These are phyloP conservation scores for Hydractinia echinata DNA, from an alignment of 30 jellyfish, hydroid and myxozoan species.

Conservation along the genomic window DNA sequence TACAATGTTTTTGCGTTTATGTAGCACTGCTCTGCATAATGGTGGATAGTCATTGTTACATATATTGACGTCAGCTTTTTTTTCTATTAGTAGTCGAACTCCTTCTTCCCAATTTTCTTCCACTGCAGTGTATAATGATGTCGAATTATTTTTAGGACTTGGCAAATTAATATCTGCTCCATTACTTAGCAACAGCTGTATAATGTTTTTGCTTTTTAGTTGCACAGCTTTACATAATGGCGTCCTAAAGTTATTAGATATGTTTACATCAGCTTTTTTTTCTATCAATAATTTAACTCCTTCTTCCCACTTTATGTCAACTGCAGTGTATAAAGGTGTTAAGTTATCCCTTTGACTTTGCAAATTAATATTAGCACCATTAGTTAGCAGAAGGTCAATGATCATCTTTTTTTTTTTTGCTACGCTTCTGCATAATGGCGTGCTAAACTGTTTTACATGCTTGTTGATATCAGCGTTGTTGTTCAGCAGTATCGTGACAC, in stretches of 20 bases:
- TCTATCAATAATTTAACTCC: slow-evolving; percentile 45
- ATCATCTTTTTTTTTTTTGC: background rate
- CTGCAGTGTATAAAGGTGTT: slow-evolving; percentile 94
- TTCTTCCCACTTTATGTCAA: slow-evolving; percentile 58
- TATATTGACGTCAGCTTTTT: slow-evolving; percentile 19
- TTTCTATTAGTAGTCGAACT: background rate
- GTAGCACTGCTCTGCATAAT: background rate
- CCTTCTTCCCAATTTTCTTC: background rate
- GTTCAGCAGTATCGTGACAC: background rate
- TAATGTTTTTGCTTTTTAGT: background rate
- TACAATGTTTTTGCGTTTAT: background rate
- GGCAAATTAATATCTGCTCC: background rate
- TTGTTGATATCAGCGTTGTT: slow-evolving; percentile 8
- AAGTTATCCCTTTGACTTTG: slow-evolving; percentile 49
- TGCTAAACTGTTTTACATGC: background rate
- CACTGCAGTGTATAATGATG: background rate
- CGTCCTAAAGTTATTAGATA: background rate
- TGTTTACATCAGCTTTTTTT: slow-evolving; percentile 5
- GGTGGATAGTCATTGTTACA: background rate
- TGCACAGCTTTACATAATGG: background rate
- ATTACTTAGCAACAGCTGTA: background rate
- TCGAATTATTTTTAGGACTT: background rate
- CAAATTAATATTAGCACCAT: background rate
- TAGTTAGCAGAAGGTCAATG: background rate
- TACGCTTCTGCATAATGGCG: background rate